Conservation (phyloP, 2,797 vertebrate genomes). For the Neomorphus geoffroyi region DNA sequence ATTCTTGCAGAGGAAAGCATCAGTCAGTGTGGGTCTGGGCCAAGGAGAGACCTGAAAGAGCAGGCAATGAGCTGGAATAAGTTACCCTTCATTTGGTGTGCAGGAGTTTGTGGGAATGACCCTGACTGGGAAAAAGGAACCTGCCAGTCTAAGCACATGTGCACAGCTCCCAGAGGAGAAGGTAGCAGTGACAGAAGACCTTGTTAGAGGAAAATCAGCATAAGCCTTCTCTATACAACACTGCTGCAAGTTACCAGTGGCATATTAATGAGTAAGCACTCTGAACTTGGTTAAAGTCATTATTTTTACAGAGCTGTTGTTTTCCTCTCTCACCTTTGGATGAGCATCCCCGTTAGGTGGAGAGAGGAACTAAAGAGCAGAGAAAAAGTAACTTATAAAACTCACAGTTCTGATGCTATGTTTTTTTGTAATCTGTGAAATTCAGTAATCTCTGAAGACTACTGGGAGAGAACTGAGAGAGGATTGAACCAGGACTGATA, state of each 20-base stretch:
- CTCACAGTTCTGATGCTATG: neutral
- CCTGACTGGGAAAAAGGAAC: neutral
- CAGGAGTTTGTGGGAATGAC: neutral
- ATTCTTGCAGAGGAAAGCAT: neutral
- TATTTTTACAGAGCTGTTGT: neutral
- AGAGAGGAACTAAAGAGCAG: neutral
- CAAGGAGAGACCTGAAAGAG: neutral
- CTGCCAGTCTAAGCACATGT: neutral
- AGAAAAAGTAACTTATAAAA: neutral
- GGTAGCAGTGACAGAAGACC: conserved; percentile 4
- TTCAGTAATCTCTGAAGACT: neutral
- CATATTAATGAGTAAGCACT: conserved; percentile 34
- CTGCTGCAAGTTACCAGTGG: conserved; percentile 5
- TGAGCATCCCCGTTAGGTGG: neutral
- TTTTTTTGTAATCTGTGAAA: neutral
- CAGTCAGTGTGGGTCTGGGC: neutral
- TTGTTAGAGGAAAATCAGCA: conserved; percentile 25
- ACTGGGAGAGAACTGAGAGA: neutral
- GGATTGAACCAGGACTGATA: neutral
- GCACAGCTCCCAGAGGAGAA: neutral
- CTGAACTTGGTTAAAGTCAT: neutral
- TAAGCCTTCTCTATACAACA: neutral
- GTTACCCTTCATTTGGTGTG: neutral
- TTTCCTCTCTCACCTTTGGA: neutral
- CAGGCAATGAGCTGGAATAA: neutral